These are phyloP conservation scores for Rhagium mordax DNA, from an alignment of 2,888 invertebrate species.

Conservation along the genomic window DNA sequence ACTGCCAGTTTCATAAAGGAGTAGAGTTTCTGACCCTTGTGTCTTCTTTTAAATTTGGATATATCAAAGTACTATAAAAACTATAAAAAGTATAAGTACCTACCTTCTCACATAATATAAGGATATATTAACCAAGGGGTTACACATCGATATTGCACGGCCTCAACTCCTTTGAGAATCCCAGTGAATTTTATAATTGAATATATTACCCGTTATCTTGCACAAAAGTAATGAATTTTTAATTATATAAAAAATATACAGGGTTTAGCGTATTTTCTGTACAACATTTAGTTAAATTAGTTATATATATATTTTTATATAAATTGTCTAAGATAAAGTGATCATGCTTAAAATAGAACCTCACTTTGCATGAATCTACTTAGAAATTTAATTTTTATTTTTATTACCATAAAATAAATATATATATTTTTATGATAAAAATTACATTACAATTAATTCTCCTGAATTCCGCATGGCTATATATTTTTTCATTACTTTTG, in stretches of 20 bases:
- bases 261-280: not conserved
- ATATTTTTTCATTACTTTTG: slow-evolving; percentile 31
- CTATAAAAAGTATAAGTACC: too few relatives aligned
- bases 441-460: too few relatives aligned
- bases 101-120: too few relatives aligned
- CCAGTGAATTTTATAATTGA: not conserved
- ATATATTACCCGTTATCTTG: slow-evolving; percentile 4
- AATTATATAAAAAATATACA: not conserved
- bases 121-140: too few relatives aligned
- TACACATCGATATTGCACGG: not conserved
- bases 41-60: not conserved
- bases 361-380: not conserved
- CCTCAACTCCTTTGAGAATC: not conserved
- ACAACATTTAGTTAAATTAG: not conserved
- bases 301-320: not conserved
- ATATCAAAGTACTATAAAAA: too few relatives aligned
- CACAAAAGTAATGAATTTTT: slow-evolving; percentile 28
- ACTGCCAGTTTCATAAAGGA: slow-evolving; percentile 4
- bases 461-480: slow-evolving; percentile 17
- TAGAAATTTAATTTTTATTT: not conserved
- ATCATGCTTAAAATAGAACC: too few relatives aligned
- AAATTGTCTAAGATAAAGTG: not conserved
- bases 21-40: not conserved
- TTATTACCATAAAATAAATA: not conserved
- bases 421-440: slow-evolving; percentile 12